Evolutionary conservation across 2,888 invertebrate genomes (phyloP).

Genomic region (Caenorhabditis zanzibari): DNA sequence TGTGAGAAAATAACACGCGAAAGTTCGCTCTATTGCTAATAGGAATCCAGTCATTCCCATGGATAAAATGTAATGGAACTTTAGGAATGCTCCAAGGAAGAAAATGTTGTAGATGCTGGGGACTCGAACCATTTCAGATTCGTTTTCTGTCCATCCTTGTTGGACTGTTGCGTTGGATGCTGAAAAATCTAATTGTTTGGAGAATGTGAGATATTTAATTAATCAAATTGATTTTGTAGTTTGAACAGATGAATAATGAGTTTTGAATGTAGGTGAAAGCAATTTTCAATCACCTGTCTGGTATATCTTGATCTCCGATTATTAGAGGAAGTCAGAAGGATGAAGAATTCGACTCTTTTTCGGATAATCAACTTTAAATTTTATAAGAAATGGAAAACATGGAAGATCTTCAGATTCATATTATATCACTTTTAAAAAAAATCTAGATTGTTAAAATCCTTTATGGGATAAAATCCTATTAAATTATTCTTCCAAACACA

Average conservation of each 20-base stretch:
- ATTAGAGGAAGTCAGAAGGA: background rate
- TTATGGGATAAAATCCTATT: no score
- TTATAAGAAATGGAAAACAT: no score
- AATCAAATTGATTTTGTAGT: background rate
- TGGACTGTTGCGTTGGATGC: conserved; percentile 5
- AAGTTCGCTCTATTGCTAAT: conserved; percentile 37
- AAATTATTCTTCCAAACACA: no score
- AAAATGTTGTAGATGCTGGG: conserved; percentile 14
- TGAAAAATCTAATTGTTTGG: background rate
- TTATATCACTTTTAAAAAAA: no score
- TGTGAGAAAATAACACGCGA: conserved; percentile 37
- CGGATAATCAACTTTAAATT: no score
- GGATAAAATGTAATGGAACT: conserved; percentile 47
- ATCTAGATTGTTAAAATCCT: no score
- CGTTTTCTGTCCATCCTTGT: conserved; percentile 34
- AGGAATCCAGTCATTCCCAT: conserved; percentile 27
- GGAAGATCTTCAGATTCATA: no score
- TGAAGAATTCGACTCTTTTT: no score
- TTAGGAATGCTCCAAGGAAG: conserved; percentile 40
- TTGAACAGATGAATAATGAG: background rate
- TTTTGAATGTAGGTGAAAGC: background rate
- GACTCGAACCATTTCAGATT: conserved; percentile 19
- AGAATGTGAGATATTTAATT: background rate
- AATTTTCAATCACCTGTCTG: background rate
- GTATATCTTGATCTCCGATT: background rate